Evolutionary conservation across 2,797 vertebrate genomes (phyloP).

Genomic region (Petrocephalus schoutedeni): DNA sequence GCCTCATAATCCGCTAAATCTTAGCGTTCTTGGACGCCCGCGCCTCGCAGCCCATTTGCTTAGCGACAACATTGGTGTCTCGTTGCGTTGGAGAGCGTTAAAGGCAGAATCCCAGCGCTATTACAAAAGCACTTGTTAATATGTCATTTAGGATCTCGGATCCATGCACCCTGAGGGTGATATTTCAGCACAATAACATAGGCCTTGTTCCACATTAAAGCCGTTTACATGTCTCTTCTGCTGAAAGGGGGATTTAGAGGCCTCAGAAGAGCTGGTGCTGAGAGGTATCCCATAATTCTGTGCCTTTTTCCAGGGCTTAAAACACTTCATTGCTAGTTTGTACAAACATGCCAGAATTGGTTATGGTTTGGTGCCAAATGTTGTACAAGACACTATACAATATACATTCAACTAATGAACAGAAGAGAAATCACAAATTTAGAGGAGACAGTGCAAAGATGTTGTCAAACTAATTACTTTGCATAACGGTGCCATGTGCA

Average conservation of each 20-base stretch:
- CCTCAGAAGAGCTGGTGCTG: neutral
- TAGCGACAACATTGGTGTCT: slow-evolving; percentile 2
- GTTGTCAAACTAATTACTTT: neutral
- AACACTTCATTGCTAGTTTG: neutral
- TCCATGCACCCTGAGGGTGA: neutral
- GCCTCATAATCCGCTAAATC: neutral
- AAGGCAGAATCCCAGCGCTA: neutral
- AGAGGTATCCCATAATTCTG: neutral
- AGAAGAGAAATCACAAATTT: neutral
- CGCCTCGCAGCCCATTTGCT: neutral
- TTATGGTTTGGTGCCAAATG: neutral
- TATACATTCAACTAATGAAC: neutral
- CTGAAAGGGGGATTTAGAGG: neutral
- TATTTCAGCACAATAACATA: slow-evolving; percentile 1
- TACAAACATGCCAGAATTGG: neutral
- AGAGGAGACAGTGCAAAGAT: neutral
- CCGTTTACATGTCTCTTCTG: neutral
- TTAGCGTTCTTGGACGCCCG: neutral
- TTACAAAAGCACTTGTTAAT: slow-evolving; percentile 16
- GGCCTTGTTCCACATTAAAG: neutral
- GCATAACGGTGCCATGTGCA: neutral
- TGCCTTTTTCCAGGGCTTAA: neutral
- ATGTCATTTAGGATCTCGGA: neutral
- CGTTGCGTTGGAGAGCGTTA: neutral
- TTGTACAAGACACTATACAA: neutral